A percentile compares a stretch with the other conserved stretches of the same genome.
Conservation (phyloP, 2,888 invertebrate species). For the Marasmarcha lunaedactyla region DNA sequence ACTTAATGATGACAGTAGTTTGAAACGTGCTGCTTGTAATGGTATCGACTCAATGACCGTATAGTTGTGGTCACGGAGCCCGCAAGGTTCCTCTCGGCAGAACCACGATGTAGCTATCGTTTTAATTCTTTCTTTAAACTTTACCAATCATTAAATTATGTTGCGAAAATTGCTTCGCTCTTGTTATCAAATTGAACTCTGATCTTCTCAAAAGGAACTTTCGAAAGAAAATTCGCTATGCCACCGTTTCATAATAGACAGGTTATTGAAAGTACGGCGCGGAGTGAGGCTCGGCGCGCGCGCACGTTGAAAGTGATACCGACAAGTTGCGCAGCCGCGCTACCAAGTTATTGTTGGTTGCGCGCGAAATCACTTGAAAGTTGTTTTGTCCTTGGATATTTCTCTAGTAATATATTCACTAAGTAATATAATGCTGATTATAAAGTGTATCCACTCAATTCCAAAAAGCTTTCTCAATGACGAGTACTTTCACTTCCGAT, state of each 20-base stretch:
- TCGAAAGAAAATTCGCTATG: slow-evolving; percentile 61
- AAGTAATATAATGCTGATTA: no score
- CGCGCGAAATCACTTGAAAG: slow-evolving; percentile 70
- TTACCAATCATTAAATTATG: background rate
- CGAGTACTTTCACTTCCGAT: no score
- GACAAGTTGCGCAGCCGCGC: slow-evolving; percentile 66
- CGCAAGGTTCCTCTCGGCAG: slow-evolving; percentile 25
- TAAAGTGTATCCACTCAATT: no score
- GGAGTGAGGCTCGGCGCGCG: slow-evolving; percentile 36
- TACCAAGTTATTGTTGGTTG: slow-evolving; percentile 68
- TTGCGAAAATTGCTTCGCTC: background rate
- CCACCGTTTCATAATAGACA: slow-evolving; percentile 49
- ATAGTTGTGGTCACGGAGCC: slow-evolving; percentile 32
- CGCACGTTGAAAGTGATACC: slow-evolving; percentile 64
- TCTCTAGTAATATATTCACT: slow-evolving; percentile 27
- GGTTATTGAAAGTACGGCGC: slow-evolving; percentile 52
- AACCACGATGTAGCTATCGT: background rate
- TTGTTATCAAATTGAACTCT: background rate
- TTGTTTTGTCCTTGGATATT: slow-evolving; percentile 69
- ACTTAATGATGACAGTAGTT: slow-evolving; percentile 64
- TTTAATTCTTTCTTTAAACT: background rate
- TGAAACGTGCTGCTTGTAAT: slow-evolving; percentile 53
- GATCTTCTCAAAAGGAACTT: slow-evolving; percentile 34
- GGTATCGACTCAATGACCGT: slow-evolving; percentile 39
- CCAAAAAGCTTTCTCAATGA: no score